Evolutionary conservation across 2,888 invertebrate genomes (phyloP).

Genomic region (Synanthedon formicaeformis): DNA sequence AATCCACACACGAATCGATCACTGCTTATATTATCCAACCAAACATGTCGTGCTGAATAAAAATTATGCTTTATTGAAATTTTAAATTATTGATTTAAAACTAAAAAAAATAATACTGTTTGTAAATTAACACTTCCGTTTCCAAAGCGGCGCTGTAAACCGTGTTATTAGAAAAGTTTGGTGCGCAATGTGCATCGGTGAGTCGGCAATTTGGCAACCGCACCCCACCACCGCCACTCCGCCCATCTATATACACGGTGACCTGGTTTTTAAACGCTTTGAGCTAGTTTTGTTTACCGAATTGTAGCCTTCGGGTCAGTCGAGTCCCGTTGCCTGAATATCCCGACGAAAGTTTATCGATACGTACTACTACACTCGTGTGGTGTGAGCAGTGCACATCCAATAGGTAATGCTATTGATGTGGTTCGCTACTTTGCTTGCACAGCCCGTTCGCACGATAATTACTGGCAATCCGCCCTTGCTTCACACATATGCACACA

Average conservation of each 20-base stretch:
- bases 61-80: too few relatives aligned
- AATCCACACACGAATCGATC: too few relatives aligned
- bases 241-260: background rate
- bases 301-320: background rate
- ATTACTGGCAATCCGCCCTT: too few relatives aligned
- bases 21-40: too few relatives aligned
- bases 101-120: too few relatives aligned
- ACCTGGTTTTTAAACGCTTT: constrained; percentile 2
- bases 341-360: background rate
- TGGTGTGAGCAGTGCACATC: background rate
- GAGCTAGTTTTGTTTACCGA: background rate
- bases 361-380: background rate
- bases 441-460: too few relatives aligned
- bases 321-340: background rate
- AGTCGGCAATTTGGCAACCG: constrained; percentile 2
- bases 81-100: too few relatives aligned
- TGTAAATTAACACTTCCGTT: background rate
- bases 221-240: background rate
- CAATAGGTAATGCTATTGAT: too few relatives aligned
- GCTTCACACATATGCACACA: too few relatives aligned
- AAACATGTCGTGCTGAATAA: too few relatives aligned
- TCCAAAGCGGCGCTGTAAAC: background rate
- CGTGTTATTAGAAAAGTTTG: constrained; percentile 3
- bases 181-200: background rate
- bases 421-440: too few relatives aligned